A percentile compares a stretch with the other conserved stretches of the same genome.
phyloP scores from a whole-genome alignment of 2,113 vertebrate genomes.

The Epinephelus cyanopodus region DNA sequence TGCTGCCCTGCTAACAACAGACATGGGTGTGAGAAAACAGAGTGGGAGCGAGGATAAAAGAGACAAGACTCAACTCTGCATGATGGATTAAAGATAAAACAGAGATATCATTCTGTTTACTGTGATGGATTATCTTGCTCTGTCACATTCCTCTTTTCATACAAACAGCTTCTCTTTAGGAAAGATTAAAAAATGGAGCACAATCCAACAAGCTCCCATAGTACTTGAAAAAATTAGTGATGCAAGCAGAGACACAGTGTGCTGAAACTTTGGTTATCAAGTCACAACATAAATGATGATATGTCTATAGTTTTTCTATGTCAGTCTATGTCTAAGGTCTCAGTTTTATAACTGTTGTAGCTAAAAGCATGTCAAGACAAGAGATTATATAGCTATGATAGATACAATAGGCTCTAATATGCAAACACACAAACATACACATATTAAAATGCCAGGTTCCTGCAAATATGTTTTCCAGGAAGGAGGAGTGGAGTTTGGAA shows the following conservation, averaged over 20 bases:
- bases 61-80: background rate
- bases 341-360: background rate
- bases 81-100: conserved; percentile 25
- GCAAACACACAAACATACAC: too few relatives aligned
- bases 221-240: background rate
- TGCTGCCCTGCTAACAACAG: background rate
- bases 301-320: background rate
- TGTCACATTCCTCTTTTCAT: background rate
- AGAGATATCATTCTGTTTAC: conserved; percentile 14
- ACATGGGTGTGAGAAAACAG: background rate
- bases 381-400: background rate
- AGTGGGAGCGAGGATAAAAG: background rate
- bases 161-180: background rate
- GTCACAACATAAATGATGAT: background rate
- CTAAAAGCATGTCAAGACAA: background rate
- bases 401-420: too few relatives aligned
- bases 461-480: too few relatives aligned
- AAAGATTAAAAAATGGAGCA: conserved; percentile 11
- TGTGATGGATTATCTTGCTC: background rate
- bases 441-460: too few relatives aligned
- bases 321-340: background rate
- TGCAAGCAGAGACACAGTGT: background rate
- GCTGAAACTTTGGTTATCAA: background rate
- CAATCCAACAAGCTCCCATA: background rate
- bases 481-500: too few relatives aligned